These are phyloP conservation scores for Portunus trituberculatus DNA, from an alignment of 1,140 invertebrate species.

Conservation along the genomic window DNA sequence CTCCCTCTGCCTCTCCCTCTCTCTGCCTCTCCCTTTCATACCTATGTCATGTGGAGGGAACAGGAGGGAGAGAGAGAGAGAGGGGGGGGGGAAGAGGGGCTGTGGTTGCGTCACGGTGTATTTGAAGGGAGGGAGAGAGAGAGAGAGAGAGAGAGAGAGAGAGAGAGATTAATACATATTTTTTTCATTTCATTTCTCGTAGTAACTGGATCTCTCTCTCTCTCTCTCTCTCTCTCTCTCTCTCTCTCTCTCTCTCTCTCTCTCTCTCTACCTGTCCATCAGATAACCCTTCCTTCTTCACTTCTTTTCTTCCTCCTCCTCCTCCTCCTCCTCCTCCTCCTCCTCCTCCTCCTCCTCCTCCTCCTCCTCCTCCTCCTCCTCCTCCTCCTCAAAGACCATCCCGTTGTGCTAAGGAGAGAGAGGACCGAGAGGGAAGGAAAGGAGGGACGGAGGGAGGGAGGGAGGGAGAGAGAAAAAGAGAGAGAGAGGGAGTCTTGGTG, in stretches of 20 bases:
- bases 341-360: neutral
- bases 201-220: neutral
- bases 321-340: neutral
- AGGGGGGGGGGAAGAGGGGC: neutral
- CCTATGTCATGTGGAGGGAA: constrained; percentile 1
- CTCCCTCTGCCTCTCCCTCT: neutral
- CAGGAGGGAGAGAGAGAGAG: no score
- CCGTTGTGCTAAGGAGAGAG: neutral
- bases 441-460: neutral
- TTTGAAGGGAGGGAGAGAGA: neutral
- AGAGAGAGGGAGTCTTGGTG: neutral
- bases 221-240: neutral
- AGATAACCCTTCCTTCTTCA: neutral
- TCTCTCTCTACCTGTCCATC: neutral
- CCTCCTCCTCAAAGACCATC: neutral
- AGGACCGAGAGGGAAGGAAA: neutral
- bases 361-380: constrained; percentile 30
- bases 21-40: constrained; percentile 28
- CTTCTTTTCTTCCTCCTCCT: neutral
- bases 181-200: neutral
- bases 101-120: constrained; percentile 24
- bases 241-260: constrained; percentile 30
- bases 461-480: neutral
- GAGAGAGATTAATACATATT: neutral
- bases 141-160: neutral